Conservation (phyloP, 2,888 invertebrate species). For the Cephus rjabovi region DNA sequence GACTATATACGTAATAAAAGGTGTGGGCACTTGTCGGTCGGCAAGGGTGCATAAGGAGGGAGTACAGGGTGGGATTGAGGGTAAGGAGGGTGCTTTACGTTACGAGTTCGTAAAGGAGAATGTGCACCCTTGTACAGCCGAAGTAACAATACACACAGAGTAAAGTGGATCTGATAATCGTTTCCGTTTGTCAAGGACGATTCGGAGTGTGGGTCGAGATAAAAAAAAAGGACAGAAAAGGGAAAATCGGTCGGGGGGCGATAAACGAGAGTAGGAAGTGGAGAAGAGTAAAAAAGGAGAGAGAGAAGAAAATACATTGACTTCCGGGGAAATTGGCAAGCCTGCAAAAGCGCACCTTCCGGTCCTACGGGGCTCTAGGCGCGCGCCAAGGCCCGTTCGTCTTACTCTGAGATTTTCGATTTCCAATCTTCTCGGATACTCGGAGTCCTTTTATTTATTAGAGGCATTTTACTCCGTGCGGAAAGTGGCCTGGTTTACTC, state of each 20-base stretch:
- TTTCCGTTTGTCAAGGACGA: background rate
- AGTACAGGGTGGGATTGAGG: background rate
- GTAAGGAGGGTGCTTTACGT: background rate
- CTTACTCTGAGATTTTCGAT: background rate
- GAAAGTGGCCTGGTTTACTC: background rate
- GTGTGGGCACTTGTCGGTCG: background rate
- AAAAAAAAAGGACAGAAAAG: background rate
- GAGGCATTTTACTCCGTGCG: background rate
- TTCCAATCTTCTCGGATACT: background rate
- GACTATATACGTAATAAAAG: background rate
- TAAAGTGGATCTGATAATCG: background rate
- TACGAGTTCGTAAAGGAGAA: background rate
- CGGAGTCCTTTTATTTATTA: background rate
- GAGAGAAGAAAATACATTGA: background rate
- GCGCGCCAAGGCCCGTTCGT: too few relatives aligned
- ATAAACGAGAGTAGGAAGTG: background rate
- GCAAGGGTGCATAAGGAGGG: background rate
- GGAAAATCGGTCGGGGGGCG: background rate
- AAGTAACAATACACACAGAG: background rate
- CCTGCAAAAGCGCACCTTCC: background rate
- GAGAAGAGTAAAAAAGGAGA: background rate
- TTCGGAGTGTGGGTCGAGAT: background rate
- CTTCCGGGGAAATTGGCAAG: background rate
- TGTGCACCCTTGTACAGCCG: background rate
- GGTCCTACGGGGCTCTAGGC: background rate